These are phyloP conservation scores for Hoplodrina blanda DNA, from an alignment of 2,888 invertebrate genomes.

Conservation along the genomic window DNA sequence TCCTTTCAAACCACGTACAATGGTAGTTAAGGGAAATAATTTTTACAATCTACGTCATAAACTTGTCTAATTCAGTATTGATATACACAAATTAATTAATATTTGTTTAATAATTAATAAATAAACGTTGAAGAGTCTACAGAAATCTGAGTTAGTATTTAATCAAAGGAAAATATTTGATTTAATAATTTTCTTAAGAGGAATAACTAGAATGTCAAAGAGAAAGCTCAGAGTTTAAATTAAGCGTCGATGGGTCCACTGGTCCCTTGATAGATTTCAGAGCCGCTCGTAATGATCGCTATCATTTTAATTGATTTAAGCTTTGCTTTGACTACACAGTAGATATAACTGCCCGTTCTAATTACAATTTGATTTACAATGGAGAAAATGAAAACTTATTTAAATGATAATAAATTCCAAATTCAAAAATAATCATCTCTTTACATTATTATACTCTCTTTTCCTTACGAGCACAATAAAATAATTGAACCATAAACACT, in stretches of 20 bases:
- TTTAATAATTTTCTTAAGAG: conserved; percentile 37
- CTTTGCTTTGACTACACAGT: conserved; percentile 30
- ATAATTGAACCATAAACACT: conserved; percentile 8
- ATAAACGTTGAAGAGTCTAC: neutral
- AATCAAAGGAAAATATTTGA: conserved; percentile 52
- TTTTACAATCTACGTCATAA: neutral
- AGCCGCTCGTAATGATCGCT: conserved; percentile 48
- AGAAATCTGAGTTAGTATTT: conserved; percentile 13
- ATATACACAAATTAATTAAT: neutral
- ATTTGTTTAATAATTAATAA: conserved; percentile 6
- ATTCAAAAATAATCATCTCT: neutral
- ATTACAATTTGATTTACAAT: conserved; percentile 11
- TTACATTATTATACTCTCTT: neutral
- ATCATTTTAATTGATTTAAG: conserved; percentile 57
- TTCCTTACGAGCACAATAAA: neutral
- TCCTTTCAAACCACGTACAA: conserved; percentile 98
- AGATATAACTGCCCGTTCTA: conserved; percentile 9
- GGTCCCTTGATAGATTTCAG: conserved; percentile 56
- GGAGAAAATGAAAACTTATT: neutral
- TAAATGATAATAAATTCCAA: neutral
- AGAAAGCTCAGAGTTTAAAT: conserved; percentile 52
- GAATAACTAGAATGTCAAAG: conserved; percentile 47
- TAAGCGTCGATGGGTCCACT: conserved; percentile 41
- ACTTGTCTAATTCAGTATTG: neutral
- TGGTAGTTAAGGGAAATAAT: conserved; percentile 91